Conservation (phyloP, 2,888 invertebrate species). For the Zeuzera pyrina region DNA sequence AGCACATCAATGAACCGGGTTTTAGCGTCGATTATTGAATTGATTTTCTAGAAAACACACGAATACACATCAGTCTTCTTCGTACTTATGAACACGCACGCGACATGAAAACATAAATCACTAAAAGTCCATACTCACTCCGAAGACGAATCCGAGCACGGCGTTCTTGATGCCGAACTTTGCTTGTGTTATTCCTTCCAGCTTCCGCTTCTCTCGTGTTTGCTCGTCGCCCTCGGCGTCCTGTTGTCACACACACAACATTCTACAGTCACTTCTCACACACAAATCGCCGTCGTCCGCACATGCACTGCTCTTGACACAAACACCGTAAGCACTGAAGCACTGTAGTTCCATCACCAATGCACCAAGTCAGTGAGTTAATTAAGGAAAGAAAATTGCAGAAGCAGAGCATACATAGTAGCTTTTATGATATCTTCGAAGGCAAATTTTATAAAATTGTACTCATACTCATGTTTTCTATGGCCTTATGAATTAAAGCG, state of each 20-base stretch:
- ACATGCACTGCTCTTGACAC: conserved; percentile 15
- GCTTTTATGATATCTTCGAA: too few relatives aligned
- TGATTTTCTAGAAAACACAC: conserved; percentile 80
- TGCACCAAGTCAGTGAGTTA: too few relatives aligned
- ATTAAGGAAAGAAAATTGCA: too few relatives aligned
- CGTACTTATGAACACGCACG: neutral
- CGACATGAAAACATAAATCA: neutral
- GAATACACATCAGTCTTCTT: neutral
- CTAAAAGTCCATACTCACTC: conserved; percentile 71
- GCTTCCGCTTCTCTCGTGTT: conserved; percentile 80
- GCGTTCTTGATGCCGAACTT: conserved; percentile 85
- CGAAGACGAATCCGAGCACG: conserved; percentile 86
- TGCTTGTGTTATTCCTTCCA: conserved; percentile 75
- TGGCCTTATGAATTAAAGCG: too few relatives aligned
- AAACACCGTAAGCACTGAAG: conserved; percentile 14
- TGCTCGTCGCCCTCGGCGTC: conserved; percentile 65
- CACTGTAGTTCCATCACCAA: neutral
- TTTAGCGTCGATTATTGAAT: conserved; percentile 85
- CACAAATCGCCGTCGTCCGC: conserved; percentile 11
- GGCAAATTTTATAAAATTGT: too few relatives aligned
- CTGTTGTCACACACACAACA: conserved; percentile 57
- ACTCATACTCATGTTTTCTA: too few relatives aligned
- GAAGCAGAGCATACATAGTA: too few relatives aligned
- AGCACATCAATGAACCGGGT: conserved; percentile 79
- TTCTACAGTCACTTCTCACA: too few relatives aligned